A percentile compares a stretch with the other conserved stretches of the same genome.
Evolutionary conservation across 2,888 invertebrate genomes (phyloP).

Genomic region (Pyrgus malvae): DNA sequence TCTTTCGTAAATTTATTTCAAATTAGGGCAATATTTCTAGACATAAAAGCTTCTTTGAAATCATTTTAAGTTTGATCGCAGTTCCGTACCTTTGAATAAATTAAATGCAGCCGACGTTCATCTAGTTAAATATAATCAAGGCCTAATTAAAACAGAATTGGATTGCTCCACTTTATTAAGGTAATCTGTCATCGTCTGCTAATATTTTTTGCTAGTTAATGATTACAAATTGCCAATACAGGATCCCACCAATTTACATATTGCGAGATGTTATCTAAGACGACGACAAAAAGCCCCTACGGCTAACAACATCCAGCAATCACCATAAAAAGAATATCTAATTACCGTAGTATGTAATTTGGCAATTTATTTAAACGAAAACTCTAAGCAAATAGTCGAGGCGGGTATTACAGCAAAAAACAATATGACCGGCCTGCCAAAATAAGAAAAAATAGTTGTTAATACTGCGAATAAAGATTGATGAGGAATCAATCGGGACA

Average conservation of each 20-base stretch:
- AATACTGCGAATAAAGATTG: slow-evolving; percentile 76
- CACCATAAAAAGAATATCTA: slow-evolving; percentile 1
- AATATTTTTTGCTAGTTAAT: not conserved
- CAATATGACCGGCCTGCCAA: slow-evolving; percentile 1
- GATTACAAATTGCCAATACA: slow-evolving; percentile 1
- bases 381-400: slow-evolving; percentile 28
- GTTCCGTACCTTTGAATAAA: too few relatives aligned
- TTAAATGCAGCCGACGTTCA: too few relatives aligned
- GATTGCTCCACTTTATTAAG: not conserved
- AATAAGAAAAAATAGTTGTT: slow-evolving; percentile 54
- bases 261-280: not conserved
- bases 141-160: not conserved
- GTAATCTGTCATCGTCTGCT: not conserved
- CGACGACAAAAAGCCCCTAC: not conserved
- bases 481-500: slow-evolving; percentile 77
- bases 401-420: slow-evolving; percentile 7
- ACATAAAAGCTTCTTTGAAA: not conserved
- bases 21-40: not conserved
- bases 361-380: slow-evolving; percentile 26
- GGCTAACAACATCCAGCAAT: not conserved
- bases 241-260: not conserved
- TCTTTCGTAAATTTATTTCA: not conserved
- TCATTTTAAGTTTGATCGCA: too few relatives aligned
- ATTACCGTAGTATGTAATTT: slow-evolving; percentile 13
- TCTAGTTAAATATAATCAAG: not conserved